Base-by-base conservation (phyloP, 1,140 invertebrate genomes). In the Calycopis cecrops region DNA sequence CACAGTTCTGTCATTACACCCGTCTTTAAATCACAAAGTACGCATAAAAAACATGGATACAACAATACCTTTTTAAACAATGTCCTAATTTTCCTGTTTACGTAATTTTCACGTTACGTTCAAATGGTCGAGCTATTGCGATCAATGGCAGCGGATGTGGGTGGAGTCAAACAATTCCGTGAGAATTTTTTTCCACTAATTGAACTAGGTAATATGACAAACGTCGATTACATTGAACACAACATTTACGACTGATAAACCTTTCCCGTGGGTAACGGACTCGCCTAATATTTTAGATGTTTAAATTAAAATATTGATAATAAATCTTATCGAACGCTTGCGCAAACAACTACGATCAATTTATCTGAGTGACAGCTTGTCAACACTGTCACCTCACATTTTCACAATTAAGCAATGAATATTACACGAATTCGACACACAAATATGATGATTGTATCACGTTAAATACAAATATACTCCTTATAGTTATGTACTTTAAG, bases 341-440 rank as follows among this genome's bases (percentile, higher is more conserved):
- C 80, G 79, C 77, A 85, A 86, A 85, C 83, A 86, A 78, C 73
- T 68, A 66, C 63, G 65, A 85, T 87, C 84, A 85, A 82, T 87
- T 81, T 81, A 84, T 79, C 73, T 71, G 67, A 67, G 59, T 82
- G 84, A 87, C 84, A 85, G 73, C 60, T 62, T 84, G 83, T 86
- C 83, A 76, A 64, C 67, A 72, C 68, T 84, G 79, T 87, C 84
- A 85, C 69, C 62, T 71, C 78, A 81, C 81, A 79, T 69, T 78
- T 81, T 82, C 82, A 87, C 81, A 87, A 87, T 87, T 87, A 87
- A 85, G 73, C 73, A 85, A 85, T 79, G 72, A 76, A 75, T 66
- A 69, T 70, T 76, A 63, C 65, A 70, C 57, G 77, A 73, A 71
- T 79, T 73, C 63, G 63, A 57, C 62, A 76, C 74, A 76, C 59